Base-by-base conservation (phyloP, 2,888 invertebrate genomes). In the Melinaea menophilus region DNA sequence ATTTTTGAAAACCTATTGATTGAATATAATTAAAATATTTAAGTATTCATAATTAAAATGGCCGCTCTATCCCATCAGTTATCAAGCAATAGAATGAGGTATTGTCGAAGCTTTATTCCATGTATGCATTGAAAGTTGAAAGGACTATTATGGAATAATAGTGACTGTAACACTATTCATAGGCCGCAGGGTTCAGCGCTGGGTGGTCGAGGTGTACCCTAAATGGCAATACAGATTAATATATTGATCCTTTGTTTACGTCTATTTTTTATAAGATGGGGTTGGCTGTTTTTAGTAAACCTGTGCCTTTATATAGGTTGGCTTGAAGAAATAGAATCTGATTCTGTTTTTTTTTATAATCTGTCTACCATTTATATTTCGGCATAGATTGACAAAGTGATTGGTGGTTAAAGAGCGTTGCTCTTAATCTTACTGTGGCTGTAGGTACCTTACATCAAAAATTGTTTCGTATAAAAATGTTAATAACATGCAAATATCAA, bases 131-230 rank as follows among this genome's bases (percentile, higher is more conserved):
- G 51, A 31, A 80, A 80, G 81, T 86, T 86, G 83, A 84, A 86
- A 81, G 76, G 77, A 76, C 80, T 77, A 83, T 81, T 78, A 79
- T 72, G 77, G 72, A 77, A 81, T 80, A 80, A 81, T 79, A 74
- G 76, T 68, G 63, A 63, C 22, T 22, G 67, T 55, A 62, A 67
- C 63, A 56, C 66, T 61, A 57, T 73, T 85, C 86, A 88, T 86
- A 85, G 81, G 73, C 79, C 79, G 87, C 80, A 67, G 66, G 66
- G 61, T 71, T 73, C 75, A 74, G 75, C 67, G 71, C 78, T 79
- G 84, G 85, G 86, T 81, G 86, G 86, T 79, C 85, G 69, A 73
- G 66, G 67, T 66, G 71, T 68, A 47, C 47, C 41, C 63, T 62
- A 59, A 58, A 61, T 57, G 31, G 33, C 56, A 54, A 57, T 57